Conservation (phyloP, 2,888 invertebrate species). For the Oscheius onirici region DNA sequence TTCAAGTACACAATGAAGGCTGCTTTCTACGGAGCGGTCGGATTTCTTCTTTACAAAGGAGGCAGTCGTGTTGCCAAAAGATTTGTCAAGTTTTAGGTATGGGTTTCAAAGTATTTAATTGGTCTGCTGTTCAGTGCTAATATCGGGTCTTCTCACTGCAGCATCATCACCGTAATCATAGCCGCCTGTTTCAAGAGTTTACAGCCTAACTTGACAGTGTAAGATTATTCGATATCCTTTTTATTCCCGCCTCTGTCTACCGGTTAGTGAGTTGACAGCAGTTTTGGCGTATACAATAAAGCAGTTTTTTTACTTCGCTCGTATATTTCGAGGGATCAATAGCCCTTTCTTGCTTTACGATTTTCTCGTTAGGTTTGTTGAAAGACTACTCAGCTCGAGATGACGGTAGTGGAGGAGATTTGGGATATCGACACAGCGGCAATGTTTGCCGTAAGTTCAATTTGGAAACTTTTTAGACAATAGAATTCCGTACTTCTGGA, state of each 20-base stretch:
- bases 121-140: background rate
- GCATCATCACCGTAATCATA: background rate
- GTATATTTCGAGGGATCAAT: background rate
- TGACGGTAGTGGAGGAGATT: slow-evolving; percentile 36
- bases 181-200: background rate
- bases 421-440: slow-evolving; percentile 53
- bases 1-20: slow-evolving; percentile 36
- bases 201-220: background rate
- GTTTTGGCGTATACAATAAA: background rate
- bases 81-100: slow-evolving; percentile 20
- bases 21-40: slow-evolving; percentile 49
- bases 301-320: background rate
- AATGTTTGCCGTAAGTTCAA: slow-evolving; percentile 48
- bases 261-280: background rate
- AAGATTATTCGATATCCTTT: background rate
- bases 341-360: background rate
- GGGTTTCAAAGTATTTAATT: too few relatives aligned
- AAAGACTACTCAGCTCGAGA: background rate
- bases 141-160: background rate
- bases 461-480: background rate
- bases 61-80: slow-evolving; percentile 34
- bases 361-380: background rate
- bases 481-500: too few relatives aligned
- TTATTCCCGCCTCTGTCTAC: background rate
- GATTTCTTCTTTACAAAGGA: slow-evolving; percentile 55